These are phyloP conservation scores for Aythya baeri DNA, from an alignment of 2,113 vertebrate genomes.

Conservation along the genomic window DNA sequence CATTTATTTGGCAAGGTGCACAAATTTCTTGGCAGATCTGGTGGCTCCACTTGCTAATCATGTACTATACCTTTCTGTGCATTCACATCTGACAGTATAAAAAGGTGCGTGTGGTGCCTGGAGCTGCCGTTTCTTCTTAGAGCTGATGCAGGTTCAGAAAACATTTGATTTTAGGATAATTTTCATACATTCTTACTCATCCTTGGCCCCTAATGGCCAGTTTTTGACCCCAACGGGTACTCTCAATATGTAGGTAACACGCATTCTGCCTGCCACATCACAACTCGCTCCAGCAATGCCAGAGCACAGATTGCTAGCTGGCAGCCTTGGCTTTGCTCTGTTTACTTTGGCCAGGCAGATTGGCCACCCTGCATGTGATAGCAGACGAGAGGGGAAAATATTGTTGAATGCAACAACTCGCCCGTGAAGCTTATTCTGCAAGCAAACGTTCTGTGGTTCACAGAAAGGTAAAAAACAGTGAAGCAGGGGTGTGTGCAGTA, in stretches of 20 bases:
- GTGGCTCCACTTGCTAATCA: constrained; percentile 5
- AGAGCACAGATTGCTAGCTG: not conserved
- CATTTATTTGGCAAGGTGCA: constrained; percentile 37
- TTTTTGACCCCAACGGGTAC: not conserved
- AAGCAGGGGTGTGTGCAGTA: not conserved
- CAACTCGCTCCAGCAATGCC: not conserved
- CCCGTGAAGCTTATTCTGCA: constrained; percentile 9
- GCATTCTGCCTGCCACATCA: not conserved
- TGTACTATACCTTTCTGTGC: not conserved
- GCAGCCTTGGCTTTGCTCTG: not conserved
- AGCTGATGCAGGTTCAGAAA: constrained; percentile 44
- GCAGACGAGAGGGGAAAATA: not conserved
- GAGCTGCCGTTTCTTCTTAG: constrained; percentile 39
- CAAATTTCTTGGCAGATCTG: constrained; percentile 29
- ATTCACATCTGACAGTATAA: not conserved
- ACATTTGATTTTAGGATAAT: constrained; percentile 26
- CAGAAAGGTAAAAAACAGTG: not conserved
- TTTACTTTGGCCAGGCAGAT: not conserved
- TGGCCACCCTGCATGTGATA: not conserved
- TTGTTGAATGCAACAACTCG: not conserved
- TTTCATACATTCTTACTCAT: constrained; percentile 7
- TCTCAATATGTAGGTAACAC: not conserved
- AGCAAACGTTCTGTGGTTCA: not conserved
- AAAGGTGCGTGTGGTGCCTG: not conserved
- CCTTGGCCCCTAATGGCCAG: constrained; percentile 12